Evolutionary conservation across 2,888 invertebrate genomes (phyloP).

Genomic region (Psylliodes chrysocephalus): DNA sequence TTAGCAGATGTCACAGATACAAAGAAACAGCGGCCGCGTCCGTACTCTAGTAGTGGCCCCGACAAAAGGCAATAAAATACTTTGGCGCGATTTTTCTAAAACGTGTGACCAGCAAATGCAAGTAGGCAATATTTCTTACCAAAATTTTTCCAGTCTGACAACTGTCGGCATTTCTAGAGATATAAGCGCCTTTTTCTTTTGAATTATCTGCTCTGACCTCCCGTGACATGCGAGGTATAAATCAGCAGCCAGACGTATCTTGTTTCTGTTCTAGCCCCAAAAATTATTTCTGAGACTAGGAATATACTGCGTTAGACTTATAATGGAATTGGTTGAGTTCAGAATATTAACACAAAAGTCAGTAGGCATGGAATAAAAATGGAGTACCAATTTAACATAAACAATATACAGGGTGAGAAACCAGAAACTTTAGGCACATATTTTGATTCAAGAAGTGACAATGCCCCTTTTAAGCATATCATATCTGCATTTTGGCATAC

Average conservation of each 20-base stretch:
- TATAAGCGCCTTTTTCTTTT: constrained; percentile 24
- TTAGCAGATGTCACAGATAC: constrained; percentile 17
- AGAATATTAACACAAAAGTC: too few relatives aligned
- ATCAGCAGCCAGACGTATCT: constrained; percentile 5
- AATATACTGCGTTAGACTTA: too few relatives aligned
- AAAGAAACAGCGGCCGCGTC: constrained; percentile 11
- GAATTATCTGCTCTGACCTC: constrained; percentile 25
- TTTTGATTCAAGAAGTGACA: too few relatives aligned
- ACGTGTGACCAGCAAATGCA: constrained; percentile 31
- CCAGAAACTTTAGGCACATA: too few relatives aligned
- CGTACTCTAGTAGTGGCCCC: not conserved
- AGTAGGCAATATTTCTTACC: constrained; percentile 27
- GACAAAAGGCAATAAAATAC: constrained; percentile 28
- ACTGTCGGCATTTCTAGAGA: constrained; percentile 12
- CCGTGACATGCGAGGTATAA: constrained; percentile 14
- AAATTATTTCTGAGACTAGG: too few relatives aligned
- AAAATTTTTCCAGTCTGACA: constrained; percentile 18
- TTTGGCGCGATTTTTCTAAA: constrained; percentile 30
- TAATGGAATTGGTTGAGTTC: too few relatives aligned
- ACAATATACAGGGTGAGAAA: too few relatives aligned
- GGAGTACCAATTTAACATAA: too few relatives aligned
- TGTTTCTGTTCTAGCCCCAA: too few relatives aligned
- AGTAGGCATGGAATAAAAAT: too few relatives aligned
- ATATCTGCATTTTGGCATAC: too few relatives aligned
- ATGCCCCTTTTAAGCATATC: too few relatives aligned